Base-by-base conservation (phyloP, 37 sponge, comb jelly and placozoan species). In the Cladorhizidae sp. region DNA sequence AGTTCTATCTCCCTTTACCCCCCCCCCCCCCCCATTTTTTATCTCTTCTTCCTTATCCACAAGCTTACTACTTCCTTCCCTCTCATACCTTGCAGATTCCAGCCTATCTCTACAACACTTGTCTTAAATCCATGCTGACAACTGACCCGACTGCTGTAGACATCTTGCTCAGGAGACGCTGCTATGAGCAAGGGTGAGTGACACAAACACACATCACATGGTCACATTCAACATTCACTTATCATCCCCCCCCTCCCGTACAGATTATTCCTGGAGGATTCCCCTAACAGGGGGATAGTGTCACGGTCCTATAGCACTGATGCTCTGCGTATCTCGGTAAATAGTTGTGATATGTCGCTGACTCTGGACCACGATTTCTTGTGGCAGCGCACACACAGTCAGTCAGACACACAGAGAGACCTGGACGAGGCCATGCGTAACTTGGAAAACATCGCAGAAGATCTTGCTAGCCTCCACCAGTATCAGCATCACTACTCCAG, bases 141-240 rank as follows among this genome's bases (percentile, higher is more conserved):
- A 26, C 49, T 42, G 94, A 94, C 43, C 88, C 88, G 28, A 80
- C 83, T 6, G 85, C 88, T 65, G 73, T 87, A 25, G 92, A 94
- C 70, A 57, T 40, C 37, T 80, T 94, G 7, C 59, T 94, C 8
- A 90, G 80, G 72, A 84, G 80, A 74, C 75, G 64, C 56, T 87
- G 81, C 68, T 61, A 35, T 43, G 78, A 80, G 26, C 77, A 61
- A 63, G 86, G 75, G 88, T 87, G 38, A 81, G 88, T 49, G 14
- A 40, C 3, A 61, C n/a, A 26, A 14, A 22, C 22, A 39, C 45
- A 32, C 25, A 28, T 1, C 65, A 39, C 18, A 29, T 58, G 22
- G 1, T 54, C 26, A 18, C 56, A 22, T 33, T 54, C 33, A n/a
- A 11, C 35, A 3, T 64, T 0, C 20, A 41, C 7, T 42, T 72